Conservation (phyloP, 2,113 vertebrate genomes). For the Zosterops pallidus region DNA sequence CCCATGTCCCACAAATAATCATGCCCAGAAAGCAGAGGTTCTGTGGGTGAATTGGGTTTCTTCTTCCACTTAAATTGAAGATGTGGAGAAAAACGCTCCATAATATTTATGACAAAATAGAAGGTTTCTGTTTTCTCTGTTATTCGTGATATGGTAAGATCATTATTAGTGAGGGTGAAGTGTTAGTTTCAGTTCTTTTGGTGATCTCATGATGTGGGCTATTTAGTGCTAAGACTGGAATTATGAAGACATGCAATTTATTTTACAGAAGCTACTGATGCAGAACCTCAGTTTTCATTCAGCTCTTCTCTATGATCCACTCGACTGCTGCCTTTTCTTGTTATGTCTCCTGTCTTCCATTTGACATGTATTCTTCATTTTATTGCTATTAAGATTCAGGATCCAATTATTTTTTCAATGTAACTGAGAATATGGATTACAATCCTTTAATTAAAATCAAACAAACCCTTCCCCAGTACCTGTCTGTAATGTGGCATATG, state of each 20-base stretch:
- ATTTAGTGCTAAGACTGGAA: not conserved
- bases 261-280: not conserved
- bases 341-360: not conserved
- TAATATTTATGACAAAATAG: not conserved
- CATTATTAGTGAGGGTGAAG: not conserved
- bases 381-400: not conserved
- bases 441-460: conserved; percentile 8
- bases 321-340: not conserved
- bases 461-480: not conserved
- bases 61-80: not conserved
- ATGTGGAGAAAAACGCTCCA: rapidly evolving
- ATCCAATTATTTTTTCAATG: not conserved
- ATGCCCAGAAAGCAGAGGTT: not conserved
- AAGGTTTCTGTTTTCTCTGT: not conserved
- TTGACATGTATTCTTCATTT: not conserved
- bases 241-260: not conserved
- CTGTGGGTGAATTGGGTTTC: not conserved
- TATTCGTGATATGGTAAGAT: not conserved
- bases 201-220: not conserved
- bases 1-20: not conserved
- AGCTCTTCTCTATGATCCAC: not conserved
- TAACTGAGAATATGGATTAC: not conserved
- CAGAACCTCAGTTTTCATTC: not conserved
- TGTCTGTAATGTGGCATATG: not conserved
- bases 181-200: not conserved